Evolutionary conservation across 2,113 vertebrate genomes (phyloP).

Genomic region (Cervus canadensis): DNA sequence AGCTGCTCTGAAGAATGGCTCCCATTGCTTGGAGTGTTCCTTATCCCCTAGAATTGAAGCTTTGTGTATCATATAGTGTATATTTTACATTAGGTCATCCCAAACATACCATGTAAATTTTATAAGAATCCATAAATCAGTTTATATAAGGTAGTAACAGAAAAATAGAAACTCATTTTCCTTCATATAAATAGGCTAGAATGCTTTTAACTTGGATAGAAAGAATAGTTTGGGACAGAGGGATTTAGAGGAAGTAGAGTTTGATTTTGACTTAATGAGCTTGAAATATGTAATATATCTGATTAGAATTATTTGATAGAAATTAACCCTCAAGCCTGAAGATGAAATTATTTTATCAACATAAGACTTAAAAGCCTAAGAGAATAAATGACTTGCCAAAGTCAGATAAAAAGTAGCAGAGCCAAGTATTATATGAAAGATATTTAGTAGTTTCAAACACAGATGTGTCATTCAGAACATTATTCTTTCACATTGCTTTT

Average conservation of each 20-base stretch:
- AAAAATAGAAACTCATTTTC: not conserved
- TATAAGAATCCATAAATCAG: not conserved
- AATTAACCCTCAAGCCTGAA: not conserved
- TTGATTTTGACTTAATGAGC: not conserved
- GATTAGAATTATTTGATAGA: not conserved
- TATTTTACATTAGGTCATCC: not conserved
- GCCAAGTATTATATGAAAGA: not conserved
- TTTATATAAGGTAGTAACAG: not conserved
- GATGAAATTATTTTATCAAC: not conserved
- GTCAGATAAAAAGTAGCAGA: not conserved
- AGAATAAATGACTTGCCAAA: not conserved
- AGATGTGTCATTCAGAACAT: not conserved
- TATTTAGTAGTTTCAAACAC: not conserved
- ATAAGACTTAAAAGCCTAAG: not conserved
- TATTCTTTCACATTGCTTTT: not conserved
- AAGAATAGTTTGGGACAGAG: not conserved
- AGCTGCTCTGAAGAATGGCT: not conserved
- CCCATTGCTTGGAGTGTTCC: not conserved
- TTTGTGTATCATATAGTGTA: not conserved
- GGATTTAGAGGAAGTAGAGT: not conserved
- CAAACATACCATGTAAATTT: not conserved
- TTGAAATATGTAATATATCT: not conserved
- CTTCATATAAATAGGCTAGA: not conserved
- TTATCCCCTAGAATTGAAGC: not conserved
- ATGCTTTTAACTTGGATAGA: constrained; percentile 27